Base-by-base conservation (phyloP, 2,113 vertebrate species). In the Tragelaphus buxtoni region DNA sequence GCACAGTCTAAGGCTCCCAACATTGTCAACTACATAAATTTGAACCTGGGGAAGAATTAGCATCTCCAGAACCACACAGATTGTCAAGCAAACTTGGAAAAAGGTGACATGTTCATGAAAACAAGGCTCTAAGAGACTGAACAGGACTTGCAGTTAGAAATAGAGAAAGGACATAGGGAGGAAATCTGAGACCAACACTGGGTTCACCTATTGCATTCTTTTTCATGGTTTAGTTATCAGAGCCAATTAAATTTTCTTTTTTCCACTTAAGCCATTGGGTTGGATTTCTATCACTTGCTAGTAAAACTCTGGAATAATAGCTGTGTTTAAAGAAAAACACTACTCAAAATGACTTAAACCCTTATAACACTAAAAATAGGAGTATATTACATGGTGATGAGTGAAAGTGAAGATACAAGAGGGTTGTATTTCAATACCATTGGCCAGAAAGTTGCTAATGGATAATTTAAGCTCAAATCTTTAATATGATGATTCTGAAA, bases 361-460 rank as follows among this genome's bases (percentile, higher is more conserved):
- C 84, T 94, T 93, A n/a, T 79, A 84, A 79, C 83, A 45, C 47
- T 89, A 53, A 96, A 93, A 80, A 45, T n/a, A 53, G 65, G 47
- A 85, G 53, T 18, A 51, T 93, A 97, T 97, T 97, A 79, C 65
- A 20, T 76, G 76, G 97, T 12, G 95, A 55, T 95, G 97, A 98
- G 87, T 95, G 97, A 98, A 79, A 76, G 82, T 16, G 47, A 93
- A 94, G 90, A 97, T 93, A 86, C 7, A 28, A 76, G 63, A 58
- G 80, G 28, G 3, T 79, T 80, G 60, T 63, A 47, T 97, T 96
- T 95, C 96, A 47, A 10, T 53, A 45, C 32, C 79, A 69, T 16
- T 35, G 80, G 53, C 74, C 88, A 80, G 76, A 96, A 93, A 90
- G 83, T 90, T 83, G 96, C 96, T 96, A 89, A 90, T 88, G 92